phyloP scores from a whole-genome alignment of 2,113 vertebrate genomes.

The Esox niger region DNA sequence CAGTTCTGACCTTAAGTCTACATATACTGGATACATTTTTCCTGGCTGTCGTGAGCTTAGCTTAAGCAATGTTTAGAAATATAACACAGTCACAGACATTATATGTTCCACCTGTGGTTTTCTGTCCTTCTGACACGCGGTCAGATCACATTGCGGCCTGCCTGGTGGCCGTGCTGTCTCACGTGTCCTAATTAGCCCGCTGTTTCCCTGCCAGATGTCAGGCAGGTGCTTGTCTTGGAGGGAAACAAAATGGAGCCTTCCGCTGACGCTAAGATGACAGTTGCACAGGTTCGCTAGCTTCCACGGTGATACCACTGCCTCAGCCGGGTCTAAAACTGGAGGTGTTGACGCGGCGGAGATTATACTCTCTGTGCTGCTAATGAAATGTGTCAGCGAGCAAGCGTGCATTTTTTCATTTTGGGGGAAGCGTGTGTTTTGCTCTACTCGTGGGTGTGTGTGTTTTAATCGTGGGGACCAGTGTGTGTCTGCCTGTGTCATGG shows the following conservation, averaged over 20 bases:
- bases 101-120: no score
- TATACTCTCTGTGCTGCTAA: not conserved
- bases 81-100: no score
- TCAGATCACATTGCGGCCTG: no score
- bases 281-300: not conserved
- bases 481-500: not conserved
- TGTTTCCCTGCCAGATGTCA: not conserved
- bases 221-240: not conserved
- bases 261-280: not conserved
- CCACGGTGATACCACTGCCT: not conserved
- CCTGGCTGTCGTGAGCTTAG: not conserved
- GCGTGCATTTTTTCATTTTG: no score
- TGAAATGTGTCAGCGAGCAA: not conserved
- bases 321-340: not conserved
- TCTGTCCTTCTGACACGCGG: no score
- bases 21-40: not conserved
- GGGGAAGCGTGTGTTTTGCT: no score
- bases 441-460: not conserved
- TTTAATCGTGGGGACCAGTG: not conserved
- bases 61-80: no score
- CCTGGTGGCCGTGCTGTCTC: no score
- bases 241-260: slow-evolving; percentile 4
- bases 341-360: not conserved
- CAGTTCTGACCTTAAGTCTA: not conserved
- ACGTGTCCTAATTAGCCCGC: not conserved